Base-by-base conservation (phyloP, 1,140 invertebrate species). In the Lordiphosa collinella region DNA sequence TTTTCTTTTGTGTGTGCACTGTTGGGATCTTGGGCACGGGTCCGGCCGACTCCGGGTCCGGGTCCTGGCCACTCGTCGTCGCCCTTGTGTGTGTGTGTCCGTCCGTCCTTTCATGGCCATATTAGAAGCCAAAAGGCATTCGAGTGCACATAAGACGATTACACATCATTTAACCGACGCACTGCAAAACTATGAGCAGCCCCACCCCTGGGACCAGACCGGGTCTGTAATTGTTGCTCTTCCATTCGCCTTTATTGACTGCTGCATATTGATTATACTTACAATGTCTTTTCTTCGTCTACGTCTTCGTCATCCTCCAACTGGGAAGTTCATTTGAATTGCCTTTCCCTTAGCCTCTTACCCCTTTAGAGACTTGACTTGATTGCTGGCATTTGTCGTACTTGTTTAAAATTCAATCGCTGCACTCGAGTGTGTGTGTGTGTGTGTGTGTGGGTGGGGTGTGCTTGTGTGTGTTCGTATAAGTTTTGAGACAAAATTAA, bases 81-180 rank as follows among this genome's bases (percentile, higher is more conserved):
- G 38, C 14, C 49, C 38, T 44, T 32, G 14, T 54, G n/a, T 29
- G 37, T 65, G 16, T 29, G 22, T 52, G 38, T 34, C 22, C 32
- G 25, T 13, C 9, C 18, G n/a, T 25, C 29, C 13, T 12, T 54
- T 51, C 25, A 32, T 49, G 32, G 60, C 72, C 73, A 67, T 87
- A 87, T 87, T 87, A 87, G 78, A 87, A 80, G 84, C 74, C 79
- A 86, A 86, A 79, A 86, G 86, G 86, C 86, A 88, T 88, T 88
- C 80, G 71, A 87, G 86, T 84, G 86, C 74, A 86, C 80, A 88
- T 88, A 88, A 88, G 86, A 88, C 86, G 86, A 88, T 88, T 88
- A 88, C 86, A 88, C 86, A 88, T 88, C 86, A 88, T 88, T 88
- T 88, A 88, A 88, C 86, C 79, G 79, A 75, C 76, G 78, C 67